Conservation (phyloP, 2,888 invertebrate species). For the Epirrhoe tristata region DNA sequence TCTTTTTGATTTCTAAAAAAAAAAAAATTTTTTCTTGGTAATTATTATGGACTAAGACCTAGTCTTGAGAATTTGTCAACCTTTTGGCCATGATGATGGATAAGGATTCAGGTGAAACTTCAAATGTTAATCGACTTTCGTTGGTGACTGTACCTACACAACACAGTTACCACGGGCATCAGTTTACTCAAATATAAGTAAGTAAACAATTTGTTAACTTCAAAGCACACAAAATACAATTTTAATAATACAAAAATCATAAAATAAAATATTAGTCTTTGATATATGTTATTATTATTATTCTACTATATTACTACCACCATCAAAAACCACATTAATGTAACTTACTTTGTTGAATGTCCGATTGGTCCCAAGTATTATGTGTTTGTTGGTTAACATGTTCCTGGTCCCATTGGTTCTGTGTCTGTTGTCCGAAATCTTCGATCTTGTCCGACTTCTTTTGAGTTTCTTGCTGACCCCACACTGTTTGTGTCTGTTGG, state of each 20-base stretch:
- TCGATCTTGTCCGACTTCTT: conserved; percentile 45
- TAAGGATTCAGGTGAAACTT: too few species aligned
- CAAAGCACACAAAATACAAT: conserved; percentile 7
- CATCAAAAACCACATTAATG: conserved; percentile 28
- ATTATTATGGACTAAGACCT: too few species aligned
- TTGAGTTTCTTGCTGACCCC: conserved; percentile 55
- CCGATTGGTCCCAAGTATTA: conserved; percentile 47
- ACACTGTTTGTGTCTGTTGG: conserved; percentile 53
- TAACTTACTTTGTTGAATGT: conserved; percentile 50
- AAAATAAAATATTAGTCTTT: conserved; percentile 6
- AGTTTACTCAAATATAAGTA: neutral
- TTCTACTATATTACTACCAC: conserved; percentile 8
- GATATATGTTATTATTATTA: neutral
- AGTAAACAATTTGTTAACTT: conserved; percentile 22
- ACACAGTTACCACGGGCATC: neutral
- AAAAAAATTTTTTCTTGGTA: too few species aligned
- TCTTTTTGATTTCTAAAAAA: too few species aligned
- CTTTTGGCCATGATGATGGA: too few species aligned
- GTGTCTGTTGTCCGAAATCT: conserved; percentile 53
- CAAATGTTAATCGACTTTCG: too few species aligned
- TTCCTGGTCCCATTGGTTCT: conserved; percentile 53
- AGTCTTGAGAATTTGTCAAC: too few species aligned
- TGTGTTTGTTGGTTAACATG: conserved; percentile 38
- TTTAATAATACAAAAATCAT: conserved; percentile 19
- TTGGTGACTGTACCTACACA: too few species aligned